Evolutionary conservation across 2,888 invertebrate species (phyloP).

Genomic region (Noctua pronuba): DNA sequence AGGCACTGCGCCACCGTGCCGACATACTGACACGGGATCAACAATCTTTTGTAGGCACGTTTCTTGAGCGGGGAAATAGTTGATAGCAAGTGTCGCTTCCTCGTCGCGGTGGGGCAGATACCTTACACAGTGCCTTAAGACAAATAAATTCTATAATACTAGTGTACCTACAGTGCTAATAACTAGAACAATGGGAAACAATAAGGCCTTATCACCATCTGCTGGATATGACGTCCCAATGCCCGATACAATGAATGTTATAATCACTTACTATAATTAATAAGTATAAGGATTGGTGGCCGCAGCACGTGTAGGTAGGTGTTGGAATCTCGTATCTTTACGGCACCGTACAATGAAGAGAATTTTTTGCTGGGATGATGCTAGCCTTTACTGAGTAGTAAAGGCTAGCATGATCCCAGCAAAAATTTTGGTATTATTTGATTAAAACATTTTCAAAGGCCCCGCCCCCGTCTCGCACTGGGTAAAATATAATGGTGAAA

Average conservation of each 20-base stretch:
- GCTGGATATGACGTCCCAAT: background rate
- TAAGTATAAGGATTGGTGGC: background rate
- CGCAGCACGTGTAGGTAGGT: too few relatives aligned
- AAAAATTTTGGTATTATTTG: background rate
- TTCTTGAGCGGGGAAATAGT: background rate
- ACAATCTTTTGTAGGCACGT: background rate
- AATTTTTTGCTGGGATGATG: too few relatives aligned
- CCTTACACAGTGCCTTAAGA: background rate
- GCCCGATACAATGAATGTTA: background rate
- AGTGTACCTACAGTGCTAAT: constrained; percentile 11
- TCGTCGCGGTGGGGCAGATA: background rate
- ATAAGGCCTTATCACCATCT: constrained; percentile 14
- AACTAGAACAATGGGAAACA: constrained; percentile 17
- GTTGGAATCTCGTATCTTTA: background rate
- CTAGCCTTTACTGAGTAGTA: background rate
- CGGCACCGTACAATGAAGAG: background rate
- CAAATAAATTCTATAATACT: constrained; percentile 16
- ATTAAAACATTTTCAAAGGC: background rate
- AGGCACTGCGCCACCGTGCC: background rate
- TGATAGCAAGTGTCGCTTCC: background rate
- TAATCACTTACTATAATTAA: constrained; percentile 5
- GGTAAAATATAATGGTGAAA: too few relatives aligned
- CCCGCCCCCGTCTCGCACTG: background rate
- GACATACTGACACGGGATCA: background rate
- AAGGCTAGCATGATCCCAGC: too few relatives aligned